Base-by-base conservation (phyloP, 2,797 vertebrate species). In the Sebastes vulpes region DNA sequence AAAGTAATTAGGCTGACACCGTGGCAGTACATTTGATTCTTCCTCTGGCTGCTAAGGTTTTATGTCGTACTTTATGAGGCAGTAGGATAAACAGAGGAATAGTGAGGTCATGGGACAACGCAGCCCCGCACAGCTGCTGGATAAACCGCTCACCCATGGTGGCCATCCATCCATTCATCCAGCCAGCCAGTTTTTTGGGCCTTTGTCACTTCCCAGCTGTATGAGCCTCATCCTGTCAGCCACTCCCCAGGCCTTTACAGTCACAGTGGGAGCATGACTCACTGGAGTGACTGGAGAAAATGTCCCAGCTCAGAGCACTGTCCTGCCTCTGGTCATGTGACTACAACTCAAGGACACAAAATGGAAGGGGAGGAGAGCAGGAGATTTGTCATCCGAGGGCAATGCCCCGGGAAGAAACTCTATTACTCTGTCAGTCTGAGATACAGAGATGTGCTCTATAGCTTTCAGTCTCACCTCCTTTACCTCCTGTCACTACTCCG, bases 51-150 rank as follows among this genome's bases (percentile, higher is more conserved):
- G 74, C 67, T 57, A 73, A 74, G 76, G 60, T 84, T 91, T 92
- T 85, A 86, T 88, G 75, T 85, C 66, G 66, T 66, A 69, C 85
- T 92, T 92, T 89, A 93, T 83, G 87, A 92, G 89, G 84, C 81
- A 75, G 79, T n/a, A n/a, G 75, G 72, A 89, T 87, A 94, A 92
- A 92, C 82, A 90, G 86, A 75, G 75, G 73, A 79, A 75, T n/a
- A 65, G 82, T 81, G 72, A 87, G 79, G 85, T 88, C 73, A 84
- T 56, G 73, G 61, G 81, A 93, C 82, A 77, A 79, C 74, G 66
- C 68, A 71, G 73, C 79, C 80, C 71, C 26, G 57, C 53, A 77
- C 83, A 84, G 81, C 68, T 70, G 69, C 81, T 67, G 75, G 63
- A 89, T 92, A 70, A 88, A 88, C 75, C 76, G 63, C 81, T 91